These are phyloP conservation scores for Epiblema foenella DNA, from an alignment of 2,888 invertebrate genomes.

Conservation along the genomic window DNA sequence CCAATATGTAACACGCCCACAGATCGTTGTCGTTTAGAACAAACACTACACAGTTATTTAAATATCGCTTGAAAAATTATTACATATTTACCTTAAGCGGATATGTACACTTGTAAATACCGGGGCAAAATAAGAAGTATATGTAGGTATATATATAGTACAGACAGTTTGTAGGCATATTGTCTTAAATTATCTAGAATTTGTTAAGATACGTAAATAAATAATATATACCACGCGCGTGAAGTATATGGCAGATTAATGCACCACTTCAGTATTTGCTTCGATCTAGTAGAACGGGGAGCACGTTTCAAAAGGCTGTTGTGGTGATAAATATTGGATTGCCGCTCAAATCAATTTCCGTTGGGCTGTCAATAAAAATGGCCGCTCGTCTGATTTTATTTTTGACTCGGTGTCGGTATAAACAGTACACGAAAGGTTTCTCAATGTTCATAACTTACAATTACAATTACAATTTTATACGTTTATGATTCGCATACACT, in stretches of 20 bases:
- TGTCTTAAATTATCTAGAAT: too few species aligned
- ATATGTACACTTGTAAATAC: not conserved
- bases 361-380: constrained; percentile 5
- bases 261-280: not conserved
- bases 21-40: not conserved
- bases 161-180: too few species aligned
- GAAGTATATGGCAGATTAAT: too few species aligned
- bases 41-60: not conserved
- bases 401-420: not conserved
- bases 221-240: too few species aligned
- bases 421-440: too few species aligned
- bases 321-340: constrained; percentile 21
- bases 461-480: too few species aligned
- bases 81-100: not conserved
- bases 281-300: constrained; percentile 1
- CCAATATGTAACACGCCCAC: constrained; percentile 8
- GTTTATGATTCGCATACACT: not conserved
- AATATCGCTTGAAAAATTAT: not conserved
- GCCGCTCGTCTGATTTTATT: not conserved
- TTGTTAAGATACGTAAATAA: too few species aligned
- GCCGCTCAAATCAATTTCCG: constrained; percentile 22
- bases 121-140: not conserved
- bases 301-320: constrained; percentile 17
- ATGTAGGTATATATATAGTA: not conserved
- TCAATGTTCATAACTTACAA: not conserved